Evolutionary conservation across 2,797 vertebrate genomes (phyloP), one percentile per base, ranked within the genome.

Genomic region (Phataginus tetradactyla): DNA sequence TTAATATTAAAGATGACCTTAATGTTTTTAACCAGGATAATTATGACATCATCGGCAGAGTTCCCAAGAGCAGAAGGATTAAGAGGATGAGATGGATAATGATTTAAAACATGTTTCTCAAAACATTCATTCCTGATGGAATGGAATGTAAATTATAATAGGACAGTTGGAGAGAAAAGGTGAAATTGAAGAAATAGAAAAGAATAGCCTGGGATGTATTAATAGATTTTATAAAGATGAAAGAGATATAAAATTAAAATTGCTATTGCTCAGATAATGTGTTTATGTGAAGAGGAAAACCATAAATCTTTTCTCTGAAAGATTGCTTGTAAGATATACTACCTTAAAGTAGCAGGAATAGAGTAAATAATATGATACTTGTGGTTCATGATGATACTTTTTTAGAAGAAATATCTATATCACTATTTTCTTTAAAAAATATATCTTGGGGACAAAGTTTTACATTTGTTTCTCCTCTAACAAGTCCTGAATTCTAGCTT

Each of bases 291-390:
- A 85, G n/a, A 90, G 59, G 17, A 91, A 95, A 86, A 63, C 13
- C 37, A 88, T 74, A 96, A 79, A 85, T 81, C 5, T 80, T 88
- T 84, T 75, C 80, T 85, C 78, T 63, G 61, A 96, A 89, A 95
- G 29, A 55, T 11, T 71, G 25, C 53, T 94, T 96, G 75, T 89
- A 86, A 90, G n/a, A 91, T 78, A n/a, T 49, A 86, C 1, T 74
- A 49, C 45, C 32, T 83, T 89, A 72, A 86, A 89, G 45, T 15
- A 83, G 39, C 53, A 29, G 57, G 10, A 57, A 69, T 74, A 27
- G 57, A 81, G 29, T 59, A 86, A 86, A 90, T 66, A 78, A 63
- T 84, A 91, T 51, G 11, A 42, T 78, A 39, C 81, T 89, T 89
- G 20, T 78, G 13, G 21, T 34, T 69, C 29, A 83, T 74, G 39